A percentile compares a stretch with the other conserved stretches of the same genome.
Conservation (phyloP, 2,888 invertebrate genomes). For the Nemotelus pantherinus region DNA sequence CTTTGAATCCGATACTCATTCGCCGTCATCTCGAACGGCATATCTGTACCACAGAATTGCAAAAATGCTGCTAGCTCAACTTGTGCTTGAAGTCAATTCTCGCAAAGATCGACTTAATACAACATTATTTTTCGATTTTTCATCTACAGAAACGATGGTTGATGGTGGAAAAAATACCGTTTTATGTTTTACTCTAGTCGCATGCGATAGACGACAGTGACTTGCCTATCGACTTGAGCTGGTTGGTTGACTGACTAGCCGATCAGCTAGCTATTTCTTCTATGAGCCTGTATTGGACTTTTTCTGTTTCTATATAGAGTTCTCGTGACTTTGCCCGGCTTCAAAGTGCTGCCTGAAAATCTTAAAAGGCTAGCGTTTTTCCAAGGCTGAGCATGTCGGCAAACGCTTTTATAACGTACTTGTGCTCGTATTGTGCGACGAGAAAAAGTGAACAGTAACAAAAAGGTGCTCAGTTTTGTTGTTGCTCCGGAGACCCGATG, state of each 20-base stretch:
- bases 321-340: too few species aligned
- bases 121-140: background rate
- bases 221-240: too few species aligned
- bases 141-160: too few species aligned
- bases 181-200: too few species aligned
- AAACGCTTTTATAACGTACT: conserved; percentile 18
- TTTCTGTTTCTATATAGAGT: too few species aligned
- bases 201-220: too few species aligned
- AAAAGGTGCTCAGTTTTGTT: background rate
- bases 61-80: background rate
- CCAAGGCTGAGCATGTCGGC: conserved; percentile 6
- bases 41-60: background rate
- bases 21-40: background rate
- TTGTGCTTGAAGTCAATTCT: background rate
- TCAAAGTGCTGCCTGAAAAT: background rate
- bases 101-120: background rate
- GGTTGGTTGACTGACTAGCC: too few species aligned
- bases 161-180: too few species aligned
- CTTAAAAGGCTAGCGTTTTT: background rate
- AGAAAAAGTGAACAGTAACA: conserved; percentile 5
- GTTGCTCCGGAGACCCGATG: background rate
- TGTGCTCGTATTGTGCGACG: background rate
- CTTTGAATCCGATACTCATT: background rate
- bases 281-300: too few species aligned
- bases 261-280: too few species aligned